phyloP scores from a whole-genome alignment of 2,113 vertebrate species.

The Bothrops jararaca region DNA sequence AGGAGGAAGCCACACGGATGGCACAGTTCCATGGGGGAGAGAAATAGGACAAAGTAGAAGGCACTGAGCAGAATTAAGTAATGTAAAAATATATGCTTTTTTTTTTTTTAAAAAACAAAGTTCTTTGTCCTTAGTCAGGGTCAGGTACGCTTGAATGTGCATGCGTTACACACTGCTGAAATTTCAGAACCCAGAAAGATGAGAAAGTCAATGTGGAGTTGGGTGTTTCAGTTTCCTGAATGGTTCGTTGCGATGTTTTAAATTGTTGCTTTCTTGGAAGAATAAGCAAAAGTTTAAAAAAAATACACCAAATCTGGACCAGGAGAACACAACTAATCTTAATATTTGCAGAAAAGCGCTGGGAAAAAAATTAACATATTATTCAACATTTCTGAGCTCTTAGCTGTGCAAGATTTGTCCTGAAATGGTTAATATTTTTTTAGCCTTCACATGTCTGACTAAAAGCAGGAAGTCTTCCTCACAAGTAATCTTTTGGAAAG shows the following conservation, averaged over 20 bases:
- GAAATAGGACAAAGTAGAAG: not conserved
- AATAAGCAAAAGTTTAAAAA: not conserved
- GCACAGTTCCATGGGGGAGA: not conserved
- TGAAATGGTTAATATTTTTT: not conserved
- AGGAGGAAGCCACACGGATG: not conserved
- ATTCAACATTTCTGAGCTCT: not conserved
- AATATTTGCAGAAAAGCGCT: not conserved
- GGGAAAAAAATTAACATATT: too few species aligned
- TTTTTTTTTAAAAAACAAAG: not conserved
- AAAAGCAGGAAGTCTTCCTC: fast-evolving
- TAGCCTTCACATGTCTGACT: not conserved
- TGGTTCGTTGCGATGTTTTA: not conserved
- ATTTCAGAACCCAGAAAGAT: not conserved
- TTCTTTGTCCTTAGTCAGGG: not conserved
- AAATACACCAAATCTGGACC: not conserved
- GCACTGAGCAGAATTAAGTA: not conserved
- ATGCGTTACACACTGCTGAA: not conserved
- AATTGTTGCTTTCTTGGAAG: not conserved
- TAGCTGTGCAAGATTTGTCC: not conserved
- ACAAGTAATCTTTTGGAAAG: fast-evolving
- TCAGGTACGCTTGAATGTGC: not conserved
- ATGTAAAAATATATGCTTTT: not conserved
- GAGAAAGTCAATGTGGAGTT: not conserved
- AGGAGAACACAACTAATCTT: not conserved
- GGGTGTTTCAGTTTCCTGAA: not conserved